These are phyloP conservation scores for Sciurus vulgaris DNA, from an alignment of 2,797 vertebrate species.

Conservation along the genomic window DNA sequence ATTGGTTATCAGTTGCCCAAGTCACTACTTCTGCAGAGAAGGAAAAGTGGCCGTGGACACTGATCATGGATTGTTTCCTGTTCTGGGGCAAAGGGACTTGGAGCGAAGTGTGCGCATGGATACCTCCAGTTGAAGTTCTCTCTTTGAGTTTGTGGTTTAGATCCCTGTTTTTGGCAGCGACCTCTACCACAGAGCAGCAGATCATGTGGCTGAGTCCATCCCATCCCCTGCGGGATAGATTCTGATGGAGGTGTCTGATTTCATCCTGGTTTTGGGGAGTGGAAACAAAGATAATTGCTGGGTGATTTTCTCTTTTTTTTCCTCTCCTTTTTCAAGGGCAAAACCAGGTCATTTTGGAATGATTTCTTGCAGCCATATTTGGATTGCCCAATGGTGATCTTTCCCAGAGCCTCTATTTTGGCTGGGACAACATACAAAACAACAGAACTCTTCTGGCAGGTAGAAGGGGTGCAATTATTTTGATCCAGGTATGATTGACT, in stretches of 20 bases:
- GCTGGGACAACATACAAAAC: background rate
- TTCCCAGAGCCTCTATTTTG: background rate
- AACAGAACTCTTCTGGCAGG: background rate
- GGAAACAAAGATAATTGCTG: slow-evolving; percentile 12
- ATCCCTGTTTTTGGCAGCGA: slow-evolving; percentile 44
- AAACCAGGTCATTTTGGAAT: background rate
- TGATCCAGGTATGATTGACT: background rate
- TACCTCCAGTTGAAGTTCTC: slow-evolving; percentile 68
- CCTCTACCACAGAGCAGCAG: background rate
- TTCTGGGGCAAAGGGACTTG: background rate
- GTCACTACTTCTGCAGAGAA: background rate
- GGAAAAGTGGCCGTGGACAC: background rate
- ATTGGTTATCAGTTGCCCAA: background rate
- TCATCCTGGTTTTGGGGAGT: background rate
- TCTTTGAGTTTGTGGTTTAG: slow-evolving; percentile 59
- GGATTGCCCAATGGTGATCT: background rate
- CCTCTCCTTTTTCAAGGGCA: background rate
- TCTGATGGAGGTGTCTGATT: slow-evolving; percentile 17
- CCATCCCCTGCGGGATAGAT: background rate
- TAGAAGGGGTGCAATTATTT: background rate
- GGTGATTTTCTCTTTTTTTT: background rate
- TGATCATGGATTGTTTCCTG: background rate
- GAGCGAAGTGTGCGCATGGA: background rate
- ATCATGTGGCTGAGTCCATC: background rate
- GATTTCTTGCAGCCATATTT: background rate